Conservation (phyloP, 2,888 invertebrate genomes). For the Thelaira solivaga region DNA sequence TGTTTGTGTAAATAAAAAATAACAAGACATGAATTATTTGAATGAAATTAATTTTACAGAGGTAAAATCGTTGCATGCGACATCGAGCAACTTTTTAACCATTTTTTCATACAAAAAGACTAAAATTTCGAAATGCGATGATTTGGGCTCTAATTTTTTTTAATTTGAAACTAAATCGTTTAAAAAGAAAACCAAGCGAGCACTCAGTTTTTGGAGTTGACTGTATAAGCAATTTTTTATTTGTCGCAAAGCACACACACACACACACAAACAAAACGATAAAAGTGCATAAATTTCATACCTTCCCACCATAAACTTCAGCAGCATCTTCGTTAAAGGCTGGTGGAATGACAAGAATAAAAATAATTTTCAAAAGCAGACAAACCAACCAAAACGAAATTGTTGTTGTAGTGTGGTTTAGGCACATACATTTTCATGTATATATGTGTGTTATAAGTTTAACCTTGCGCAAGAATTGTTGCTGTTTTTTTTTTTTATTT, state of each 20-base stretch:
- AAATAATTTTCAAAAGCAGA: neutral
- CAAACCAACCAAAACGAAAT: constrained; percentile 4
- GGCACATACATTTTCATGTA: too few species aligned
- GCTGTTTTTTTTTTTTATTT: neutral
- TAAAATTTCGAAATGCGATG: too few species aligned
- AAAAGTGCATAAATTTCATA: constrained; percentile 55
- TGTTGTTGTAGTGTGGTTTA: constrained; percentile 16
- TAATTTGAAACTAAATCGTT: too few species aligned
- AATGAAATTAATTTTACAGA: too few species aligned
- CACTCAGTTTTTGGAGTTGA: too few species aligned
- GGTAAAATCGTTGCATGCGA: too few species aligned
- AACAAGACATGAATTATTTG: too few species aligned
- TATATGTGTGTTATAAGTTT: constrained; percentile 13
- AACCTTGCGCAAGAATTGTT: constrained; percentile 51
- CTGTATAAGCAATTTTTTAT: constrained; percentile 21
- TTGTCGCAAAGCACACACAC: neutral
- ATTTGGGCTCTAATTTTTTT: too few species aligned
- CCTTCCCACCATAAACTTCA: constrained; percentile 58
- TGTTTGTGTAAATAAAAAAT: too few species aligned
- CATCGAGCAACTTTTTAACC: too few species aligned
- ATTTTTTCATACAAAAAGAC: too few species aligned
- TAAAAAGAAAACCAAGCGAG: too few species aligned
- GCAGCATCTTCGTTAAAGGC: constrained; percentile 18
- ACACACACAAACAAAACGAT: neutral
- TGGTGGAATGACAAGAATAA: constrained; percentile 6